Base-by-base conservation (phyloP, 2,113 vertebrate species). In the Hystrix brachyura region DNA sequence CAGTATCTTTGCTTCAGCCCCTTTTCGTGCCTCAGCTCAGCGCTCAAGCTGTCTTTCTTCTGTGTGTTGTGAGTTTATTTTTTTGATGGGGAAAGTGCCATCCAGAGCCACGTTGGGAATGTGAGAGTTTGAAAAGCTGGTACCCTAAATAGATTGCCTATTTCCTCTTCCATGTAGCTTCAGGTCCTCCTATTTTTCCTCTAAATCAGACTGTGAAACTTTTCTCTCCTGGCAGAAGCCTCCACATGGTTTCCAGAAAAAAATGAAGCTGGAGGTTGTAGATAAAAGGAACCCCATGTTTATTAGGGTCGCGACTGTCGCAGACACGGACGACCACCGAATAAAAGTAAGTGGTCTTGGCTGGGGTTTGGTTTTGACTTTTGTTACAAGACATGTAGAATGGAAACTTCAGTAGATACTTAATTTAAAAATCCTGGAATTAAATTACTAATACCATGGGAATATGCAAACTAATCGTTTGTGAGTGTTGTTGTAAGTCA, bases 261-360 rank as follows among this genome's bases (percentile, higher is more conserved):
- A 99, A 82, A 99, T 99, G 99, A 99, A 99, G 96, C 97, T 99
- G 96, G 99, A 99, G 97, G 98, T 98, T 11, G 98, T 99, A 96
- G 99, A 99, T 97, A 99, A 98, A 97, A 99, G 99, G 98, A 99
- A 99, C 85, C 98, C 99, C n/a, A 14, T 98, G 89, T 98, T 99
- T 95, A 98, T 99, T 95, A 98, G 99, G 98, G 99, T 99, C 95
- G 99, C 98, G 85, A 99, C 99, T 2, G 98, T 99, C 64, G 98
- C 99, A 94, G 99, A 99, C 91, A 98, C 98, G 0, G 99, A 99
- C 90, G 99, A 99, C 86, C 99, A 99, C 60, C 98, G 99, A 96
- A 98, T 99, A 97, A 99, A 99, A 98, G 99, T 99, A 98, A 98
- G 98, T 97, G 64, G 92, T 60, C 88, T n/a, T 95, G 4, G 4